Evolutionary conservation across 2,797 vertebrate species (phyloP), one percentile per base, ranked within the genome.

Genomic region (Gallinago solitaria): DNA sequence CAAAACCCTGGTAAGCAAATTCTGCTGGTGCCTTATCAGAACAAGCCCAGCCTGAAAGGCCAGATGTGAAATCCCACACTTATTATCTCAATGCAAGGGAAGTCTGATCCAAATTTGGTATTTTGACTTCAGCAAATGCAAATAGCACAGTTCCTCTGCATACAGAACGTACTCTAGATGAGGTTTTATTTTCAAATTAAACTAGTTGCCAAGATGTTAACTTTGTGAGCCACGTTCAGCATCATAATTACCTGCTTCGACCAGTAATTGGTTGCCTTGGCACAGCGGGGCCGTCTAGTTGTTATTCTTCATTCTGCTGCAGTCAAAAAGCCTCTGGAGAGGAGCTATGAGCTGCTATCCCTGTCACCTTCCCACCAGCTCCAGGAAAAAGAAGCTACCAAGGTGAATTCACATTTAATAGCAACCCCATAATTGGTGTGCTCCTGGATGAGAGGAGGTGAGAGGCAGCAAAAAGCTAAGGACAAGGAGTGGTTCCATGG

Each of bases 1-100:
- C 64, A 90, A 95, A 94, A 80, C 81, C 32, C 80, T 51, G 90
- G 61, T 83, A 96, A 95, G 95, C 51, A 65, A 41, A 93, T 96
- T 96, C 93, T 93, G 87, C 74, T 83, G 67, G 67, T 73, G 86
- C 14, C 35, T 91, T 65, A 85, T 73, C 18, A 77, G 96, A 97
- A 88, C 70, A 79, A 96, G 81, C 47, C 90, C 63, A 83, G 68
- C 54, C 87, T 91, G 47, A 88, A 92, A 92, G 79, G 59, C 69
- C 82, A 91, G 87, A 91, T 94, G 82, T 73, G 79, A 89, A 94
- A 92, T 57, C 65, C 82, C 87, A 86, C 24, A 48, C 19, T 77
- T 56, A 41, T 28, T 83, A 90, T 75, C 90, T 80, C 83, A 39
- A 1, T 27, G 54, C 51, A 83, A 57, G 64, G 43, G 39, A 89